Evolutionary conservation across 2,113 vertebrate species (phyloP), one percentile per base, ranked within the genome.

Genomic region (Chlorodrepanis virens): DNA sequence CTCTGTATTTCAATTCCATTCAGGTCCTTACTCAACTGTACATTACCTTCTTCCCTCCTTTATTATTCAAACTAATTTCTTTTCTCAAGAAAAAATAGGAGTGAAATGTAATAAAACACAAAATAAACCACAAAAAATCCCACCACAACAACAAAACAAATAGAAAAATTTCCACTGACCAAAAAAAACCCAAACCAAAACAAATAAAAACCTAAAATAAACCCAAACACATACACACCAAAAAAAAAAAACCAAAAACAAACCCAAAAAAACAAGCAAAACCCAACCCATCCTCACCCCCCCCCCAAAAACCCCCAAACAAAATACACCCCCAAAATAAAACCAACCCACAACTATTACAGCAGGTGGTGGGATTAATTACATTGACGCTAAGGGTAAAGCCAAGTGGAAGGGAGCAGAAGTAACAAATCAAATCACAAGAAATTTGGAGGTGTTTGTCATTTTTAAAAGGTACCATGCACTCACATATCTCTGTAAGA

Each of bases 291-390:
- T 49, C 17, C 21, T 65, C 2, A 1, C 8, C 12, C 33, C 8
- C 12, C 33, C 15, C 8, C 0, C 9, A n/a, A 60, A 59, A 40
- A 4, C 1, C 5, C 9, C 19, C 5, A 45, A 42, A 10, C 5
- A n/a, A 52, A 68, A n/a, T 10, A 59, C 33, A 52, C 2, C 29
- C 23, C 11, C 37, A n/a, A 63, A 60, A 54, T 53, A 31, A 56
- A 54, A 39, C 8, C 12, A 24, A 17, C 3, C 4, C 42, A 25
- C 5, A 78, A 10, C 1, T 25, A 1, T 6, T 5, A 3, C 1
- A 39, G 47, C 21, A 40, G 31, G n/a, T 4, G 27, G 24, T 4
- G 29, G 35, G 16, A 68, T 33, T 40, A n/a, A 52, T 9, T 39
- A 22, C 37, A 24, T 44, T 44, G 24, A 61, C 19, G 19, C n/a